Percentiles rank a stretch among this genome's conserved stretches.
Conservation (phyloP, 2,888 invertebrate species). For the Thera britannica region DNA sequence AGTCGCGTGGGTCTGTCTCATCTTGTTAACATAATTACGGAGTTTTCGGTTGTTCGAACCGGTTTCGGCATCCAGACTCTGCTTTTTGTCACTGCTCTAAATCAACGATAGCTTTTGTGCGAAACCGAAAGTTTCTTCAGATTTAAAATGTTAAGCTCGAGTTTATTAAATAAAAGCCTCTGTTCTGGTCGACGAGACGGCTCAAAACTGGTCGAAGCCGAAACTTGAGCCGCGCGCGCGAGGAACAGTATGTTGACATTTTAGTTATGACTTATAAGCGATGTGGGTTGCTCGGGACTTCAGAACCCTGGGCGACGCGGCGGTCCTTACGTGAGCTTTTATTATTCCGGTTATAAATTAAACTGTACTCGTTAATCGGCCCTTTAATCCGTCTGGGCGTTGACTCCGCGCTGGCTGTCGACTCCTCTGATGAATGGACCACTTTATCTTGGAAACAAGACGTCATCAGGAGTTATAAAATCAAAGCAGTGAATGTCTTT, state of each 20-base stretch:
- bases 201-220: slow-evolving; percentile 39
- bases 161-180: slow-evolving; percentile 56
- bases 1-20: slow-evolving; percentile 61
- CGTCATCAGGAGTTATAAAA: slow-evolving; percentile 61
- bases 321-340: slow-evolving; percentile 72
- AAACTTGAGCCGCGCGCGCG: slow-evolving; percentile 28
- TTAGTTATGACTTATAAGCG: slow-evolving; percentile 59
- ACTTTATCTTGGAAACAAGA: slow-evolving; percentile 56
- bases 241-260: slow-evolving; percentile 65
- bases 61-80: slow-evolving; percentile 64
- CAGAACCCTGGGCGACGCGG: slow-evolving; percentile 43
- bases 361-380: slow-evolving; percentile 78
- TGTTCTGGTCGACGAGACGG: slow-evolving; percentile 39
- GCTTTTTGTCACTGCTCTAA: slow-evolving; percentile 67
- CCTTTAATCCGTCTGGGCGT: slow-evolving; percentile 83
- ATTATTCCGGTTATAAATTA: slow-evolving; percentile 82
- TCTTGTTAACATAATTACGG: slow-evolving; percentile 77
- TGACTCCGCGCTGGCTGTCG: slow-evolving; percentile 66
- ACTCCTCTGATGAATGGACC: slow-evolving; percentile 55
- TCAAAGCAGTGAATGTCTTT: slow-evolving; percentile 58
- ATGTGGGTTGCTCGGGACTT: slow-evolving; percentile 53
- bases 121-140: slow-evolving; percentile 84
- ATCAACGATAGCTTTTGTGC: slow-evolving; percentile 68
- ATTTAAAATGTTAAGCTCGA: slow-evolving; percentile 58
- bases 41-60: slow-evolving; percentile 68